These are phyloP conservation scores for Pseudomyrmex concolor DNA, from an alignment of 1,140 invertebrate species.

Conservation along the genomic window DNA sequence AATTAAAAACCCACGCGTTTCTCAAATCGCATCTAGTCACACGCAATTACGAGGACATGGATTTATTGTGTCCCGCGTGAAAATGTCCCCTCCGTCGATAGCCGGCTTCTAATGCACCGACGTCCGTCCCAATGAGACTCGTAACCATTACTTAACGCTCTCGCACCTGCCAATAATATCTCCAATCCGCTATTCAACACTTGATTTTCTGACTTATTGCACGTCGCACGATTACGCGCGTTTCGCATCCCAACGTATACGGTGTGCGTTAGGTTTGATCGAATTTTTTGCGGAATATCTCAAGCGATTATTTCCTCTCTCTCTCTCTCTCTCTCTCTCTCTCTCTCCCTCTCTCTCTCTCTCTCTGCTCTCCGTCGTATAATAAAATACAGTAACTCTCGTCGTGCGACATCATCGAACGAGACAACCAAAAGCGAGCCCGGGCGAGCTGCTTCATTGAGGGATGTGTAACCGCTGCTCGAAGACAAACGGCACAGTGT, in stretches of 20 bases:
- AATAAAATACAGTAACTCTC: background rate
- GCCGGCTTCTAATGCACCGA: conserved; percentile 15
- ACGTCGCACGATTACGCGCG: background rate
- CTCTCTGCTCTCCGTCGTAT: no score
- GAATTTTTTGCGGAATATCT: no score
- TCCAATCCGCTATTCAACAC: conserved; percentile 9
- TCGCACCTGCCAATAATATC: conserved; percentile 50
- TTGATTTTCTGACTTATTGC: background rate
- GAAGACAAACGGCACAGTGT: background rate
- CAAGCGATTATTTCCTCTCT: no score
- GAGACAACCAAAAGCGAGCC: background rate
- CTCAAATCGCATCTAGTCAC: background rate
- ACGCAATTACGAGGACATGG: background rate
- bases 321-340: no score
- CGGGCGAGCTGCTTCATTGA: background rate
- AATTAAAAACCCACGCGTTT: conserved; percentile 34
- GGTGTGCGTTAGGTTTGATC: background rate
- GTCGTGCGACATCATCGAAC: background rate
- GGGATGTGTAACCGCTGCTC: background rate
- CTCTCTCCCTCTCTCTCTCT: no score
- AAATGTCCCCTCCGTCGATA: background rate
- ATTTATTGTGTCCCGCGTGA: conserved; percentile 32
- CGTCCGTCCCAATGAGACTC: background rate
- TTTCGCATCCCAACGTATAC: background rate
- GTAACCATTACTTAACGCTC: conserved; percentile 11